Conservation (phyloP, 2,797 vertebrate genomes). For the Sylvilagus floridanus region DNA sequence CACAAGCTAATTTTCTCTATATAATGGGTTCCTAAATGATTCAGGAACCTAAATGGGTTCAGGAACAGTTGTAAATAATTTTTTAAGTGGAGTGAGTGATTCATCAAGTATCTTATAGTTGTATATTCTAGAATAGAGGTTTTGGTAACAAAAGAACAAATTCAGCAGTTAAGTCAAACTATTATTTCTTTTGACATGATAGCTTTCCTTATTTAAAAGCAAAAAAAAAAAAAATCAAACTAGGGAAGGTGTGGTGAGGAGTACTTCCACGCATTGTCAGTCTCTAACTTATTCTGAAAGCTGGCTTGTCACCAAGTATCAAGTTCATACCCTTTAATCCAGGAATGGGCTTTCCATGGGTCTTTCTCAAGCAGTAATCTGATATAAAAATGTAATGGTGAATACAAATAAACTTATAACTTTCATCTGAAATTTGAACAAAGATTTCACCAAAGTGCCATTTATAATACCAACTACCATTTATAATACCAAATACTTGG, state of each 20-base stretch:
- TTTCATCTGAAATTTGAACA: constrained; percentile 36
- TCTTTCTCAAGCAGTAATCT: constrained; percentile 29
- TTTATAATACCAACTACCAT: constrained; percentile 49
- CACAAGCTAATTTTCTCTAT: background rate
- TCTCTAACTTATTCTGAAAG: background rate
- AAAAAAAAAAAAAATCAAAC: background rate
- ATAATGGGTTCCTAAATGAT: background rate
- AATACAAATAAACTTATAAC: background rate
- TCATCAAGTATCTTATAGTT: background rate
- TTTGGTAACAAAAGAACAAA: background rate
- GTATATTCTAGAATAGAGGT: background rate
- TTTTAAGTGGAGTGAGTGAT: background rate
- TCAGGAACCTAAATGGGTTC: background rate
- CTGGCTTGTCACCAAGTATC: constrained; percentile 7
- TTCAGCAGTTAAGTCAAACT: background rate
- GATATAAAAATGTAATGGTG: background rate
- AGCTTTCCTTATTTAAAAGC: constrained; percentile 24
- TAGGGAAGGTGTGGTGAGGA: background rate
- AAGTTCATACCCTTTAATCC: background rate
- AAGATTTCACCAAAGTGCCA: constrained; percentile 56
- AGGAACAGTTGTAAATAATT: background rate
- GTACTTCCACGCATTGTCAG: background rate
- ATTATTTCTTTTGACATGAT: background rate
- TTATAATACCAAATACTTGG: constrained; percentile 50
- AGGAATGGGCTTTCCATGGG: background rate